These are phyloP conservation scores for Semnopithecus entellus DNA, from an alignment of 2,113 vertebrate species.

Conservation along the genomic window DNA sequence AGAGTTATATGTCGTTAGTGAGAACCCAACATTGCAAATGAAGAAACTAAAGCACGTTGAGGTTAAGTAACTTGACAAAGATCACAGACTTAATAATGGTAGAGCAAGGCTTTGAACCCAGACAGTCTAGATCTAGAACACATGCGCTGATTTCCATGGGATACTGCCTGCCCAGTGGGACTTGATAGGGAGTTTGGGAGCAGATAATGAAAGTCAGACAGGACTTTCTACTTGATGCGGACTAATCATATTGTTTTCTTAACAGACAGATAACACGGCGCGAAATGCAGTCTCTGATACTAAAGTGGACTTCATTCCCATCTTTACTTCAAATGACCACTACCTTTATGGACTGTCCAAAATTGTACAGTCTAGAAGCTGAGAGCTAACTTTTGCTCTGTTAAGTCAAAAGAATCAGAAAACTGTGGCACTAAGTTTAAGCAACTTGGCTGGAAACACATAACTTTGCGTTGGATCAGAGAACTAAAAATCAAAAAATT, in stretches of 20 bases:
- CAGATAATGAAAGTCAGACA: background rate
- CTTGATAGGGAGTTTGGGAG: background rate
- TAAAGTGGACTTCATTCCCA: background rate
- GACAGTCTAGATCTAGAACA: background rate
- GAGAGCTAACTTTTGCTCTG: background rate
- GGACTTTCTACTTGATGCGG: background rate
- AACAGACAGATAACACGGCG: background rate
- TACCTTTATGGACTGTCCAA: background rate
- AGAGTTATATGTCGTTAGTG: background rate
- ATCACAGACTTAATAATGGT: background rate
- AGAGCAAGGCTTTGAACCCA: background rate
- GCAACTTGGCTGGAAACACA: background rate
- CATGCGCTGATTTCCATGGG: background rate
- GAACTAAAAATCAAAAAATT: slow-evolving; percentile 25
- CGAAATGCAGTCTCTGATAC: background rate
- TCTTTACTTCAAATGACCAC: background rate
- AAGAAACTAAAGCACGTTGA: background rate
- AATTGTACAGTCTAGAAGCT: background rate
- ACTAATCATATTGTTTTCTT: background rate
- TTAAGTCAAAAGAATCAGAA: slow-evolving; percentile 9
- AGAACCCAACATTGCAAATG: background rate
- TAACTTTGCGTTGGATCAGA: slow-evolving; percentile 30
- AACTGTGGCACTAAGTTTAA: background rate
- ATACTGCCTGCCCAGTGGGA: background rate
- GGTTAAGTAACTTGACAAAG: background rate